Evolutionary conservation across 2,797 vertebrate species (phyloP).

Genomic region (Bufotes viridis): DNA sequence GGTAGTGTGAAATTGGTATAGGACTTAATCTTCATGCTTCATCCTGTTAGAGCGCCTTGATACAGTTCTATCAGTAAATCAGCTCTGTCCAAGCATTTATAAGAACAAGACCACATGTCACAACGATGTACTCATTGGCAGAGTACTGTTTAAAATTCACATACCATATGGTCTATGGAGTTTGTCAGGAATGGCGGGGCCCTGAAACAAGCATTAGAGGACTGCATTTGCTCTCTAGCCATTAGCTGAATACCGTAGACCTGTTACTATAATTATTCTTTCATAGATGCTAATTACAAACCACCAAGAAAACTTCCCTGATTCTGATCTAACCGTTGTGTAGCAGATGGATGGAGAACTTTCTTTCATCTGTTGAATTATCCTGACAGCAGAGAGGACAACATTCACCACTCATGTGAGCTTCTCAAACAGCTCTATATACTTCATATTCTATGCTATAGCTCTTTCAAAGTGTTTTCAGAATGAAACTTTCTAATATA

Average conservation of each 20-base stretch:
- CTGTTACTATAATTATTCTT: not conserved
- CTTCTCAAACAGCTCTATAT: not conserved
- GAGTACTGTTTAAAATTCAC: not conserved
- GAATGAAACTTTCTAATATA: not conserved
- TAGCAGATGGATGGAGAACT: not conserved
- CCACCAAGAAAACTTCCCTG: not conserved
- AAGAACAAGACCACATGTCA: constrained; percentile 25
- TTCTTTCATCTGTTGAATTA: not conserved
- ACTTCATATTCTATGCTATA: not conserved
- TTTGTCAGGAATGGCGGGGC: not conserved
- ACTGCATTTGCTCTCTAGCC: not conserved
- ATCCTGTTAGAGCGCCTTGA: constrained; percentile 21
- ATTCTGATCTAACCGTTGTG: not conserved
- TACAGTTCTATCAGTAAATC: constrained; percentile 15
- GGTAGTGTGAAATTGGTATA: constrained; percentile 19
- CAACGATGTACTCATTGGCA: constrained; percentile 1
- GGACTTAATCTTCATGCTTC: constrained; percentile 15
- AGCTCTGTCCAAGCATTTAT: constrained; percentile 6
- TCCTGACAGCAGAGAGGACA: not conserved
- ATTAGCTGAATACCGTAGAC: not conserved
- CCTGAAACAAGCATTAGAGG: not conserved
- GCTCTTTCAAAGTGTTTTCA: not conserved
- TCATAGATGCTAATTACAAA: not conserved
- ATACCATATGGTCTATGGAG: constrained; percentile 18
- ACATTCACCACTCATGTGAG: not conserved